phyloP scores from a whole-genome alignment of 92 coral and sea anemone species.

The Zoanthus solanderi region DNA sequence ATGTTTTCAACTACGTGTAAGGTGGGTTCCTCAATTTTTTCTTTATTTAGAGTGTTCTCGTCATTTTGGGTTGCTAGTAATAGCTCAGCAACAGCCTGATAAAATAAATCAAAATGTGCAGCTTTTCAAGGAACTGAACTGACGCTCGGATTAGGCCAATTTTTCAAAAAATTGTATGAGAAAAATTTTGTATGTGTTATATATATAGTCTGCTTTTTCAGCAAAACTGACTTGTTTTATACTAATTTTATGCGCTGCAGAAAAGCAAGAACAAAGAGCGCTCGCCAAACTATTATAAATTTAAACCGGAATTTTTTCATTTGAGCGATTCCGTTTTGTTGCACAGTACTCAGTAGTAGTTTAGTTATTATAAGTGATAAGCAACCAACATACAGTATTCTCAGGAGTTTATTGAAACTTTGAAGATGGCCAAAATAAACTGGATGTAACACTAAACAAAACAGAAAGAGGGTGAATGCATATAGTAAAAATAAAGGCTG shows the following conservation, averaged over 20 bases:
- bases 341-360: neutral
- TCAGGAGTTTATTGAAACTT: neutral
- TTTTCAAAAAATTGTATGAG: neutral
- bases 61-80: neutral
- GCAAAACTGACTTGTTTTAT: neutral
- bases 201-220: neutral
- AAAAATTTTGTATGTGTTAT: no score
- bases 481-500: neutral
- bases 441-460: neutral
- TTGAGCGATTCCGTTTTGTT: neutral
- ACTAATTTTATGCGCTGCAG: neutral
- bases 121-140: conserved; percentile 1
- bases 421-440: neutral
- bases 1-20: neutral
- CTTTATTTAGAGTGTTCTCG: neutral
- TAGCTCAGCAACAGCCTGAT: neutral
- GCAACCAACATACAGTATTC: neutral
- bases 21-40: neutral
- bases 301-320: neutral
- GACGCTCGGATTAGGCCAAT: neutral
- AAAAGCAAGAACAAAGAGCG: neutral
- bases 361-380: neutral
- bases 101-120: neutral
- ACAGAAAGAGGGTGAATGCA: neutral
- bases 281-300: neutral